These are phyloP conservation scores for Cinclus mexicanus DNA, from an alignment of 2,113 vertebrate genomes.

Conservation along the genomic window DNA sequence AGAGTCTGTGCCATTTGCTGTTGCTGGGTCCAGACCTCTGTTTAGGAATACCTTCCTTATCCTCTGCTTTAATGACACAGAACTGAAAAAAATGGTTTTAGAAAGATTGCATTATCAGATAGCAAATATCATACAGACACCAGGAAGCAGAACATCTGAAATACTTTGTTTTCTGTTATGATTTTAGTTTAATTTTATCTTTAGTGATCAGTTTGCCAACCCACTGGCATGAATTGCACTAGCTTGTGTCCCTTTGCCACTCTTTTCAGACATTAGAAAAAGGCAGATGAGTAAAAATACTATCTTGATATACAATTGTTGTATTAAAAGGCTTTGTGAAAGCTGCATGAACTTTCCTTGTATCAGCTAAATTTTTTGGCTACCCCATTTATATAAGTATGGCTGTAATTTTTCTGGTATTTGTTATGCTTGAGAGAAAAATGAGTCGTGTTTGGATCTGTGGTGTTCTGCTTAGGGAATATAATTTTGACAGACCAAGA, in stretches of 20 bases:
- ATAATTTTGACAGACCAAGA: not conserved
- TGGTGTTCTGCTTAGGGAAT: not conserved
- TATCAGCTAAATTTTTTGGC: not conserved
- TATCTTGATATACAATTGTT: not conserved
- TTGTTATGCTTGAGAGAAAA: not conserved
- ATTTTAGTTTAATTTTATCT: not conserved
- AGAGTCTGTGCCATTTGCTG: not conserved
- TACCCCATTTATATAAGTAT: not conserved
- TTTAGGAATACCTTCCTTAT: not conserved
- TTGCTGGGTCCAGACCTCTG: not conserved
- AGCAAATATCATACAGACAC: not conserved
- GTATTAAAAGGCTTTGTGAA: not conserved
- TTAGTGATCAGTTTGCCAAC: not conserved
- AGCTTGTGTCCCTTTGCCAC: not conserved
- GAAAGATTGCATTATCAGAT: not conserved
- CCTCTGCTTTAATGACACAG: not conserved
- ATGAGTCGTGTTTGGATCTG: not conserved
- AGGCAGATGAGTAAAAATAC: not conserved
- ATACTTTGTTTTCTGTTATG: not conserved
- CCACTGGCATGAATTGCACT: not conserved
- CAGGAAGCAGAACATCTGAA: not conserved
- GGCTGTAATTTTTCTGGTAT: not conserved
- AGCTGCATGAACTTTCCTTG: not conserved
- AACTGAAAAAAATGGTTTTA: not conserved
- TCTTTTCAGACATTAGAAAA: not conserved